Evolutionary conservation across 2,113 vertebrate genomes (phyloP).

Genomic region (Cygnus buccinator): DNA sequence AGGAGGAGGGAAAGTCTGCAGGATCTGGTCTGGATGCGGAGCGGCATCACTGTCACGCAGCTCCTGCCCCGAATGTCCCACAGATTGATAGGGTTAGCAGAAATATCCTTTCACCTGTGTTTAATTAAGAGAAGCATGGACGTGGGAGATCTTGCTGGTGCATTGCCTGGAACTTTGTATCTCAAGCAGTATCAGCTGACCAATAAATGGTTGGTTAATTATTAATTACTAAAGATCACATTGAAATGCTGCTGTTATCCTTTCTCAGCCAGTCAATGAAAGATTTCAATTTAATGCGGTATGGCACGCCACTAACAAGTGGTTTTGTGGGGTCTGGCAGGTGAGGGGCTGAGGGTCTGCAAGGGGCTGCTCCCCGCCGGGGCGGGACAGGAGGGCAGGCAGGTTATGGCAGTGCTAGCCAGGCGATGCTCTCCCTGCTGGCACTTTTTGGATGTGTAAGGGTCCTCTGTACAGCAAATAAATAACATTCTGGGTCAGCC

Average conservation of each 20-base stretch:
- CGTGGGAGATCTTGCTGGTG: not conserved
- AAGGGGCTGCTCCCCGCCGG: not conserved
- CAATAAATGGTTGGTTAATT: conserved; percentile 58
- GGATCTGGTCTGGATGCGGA: not conserved
- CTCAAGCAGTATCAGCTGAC: conserved; percentile 24
- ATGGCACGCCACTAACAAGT: not conserved
- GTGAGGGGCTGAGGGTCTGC: not conserved
- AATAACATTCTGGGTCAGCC: not conserved
- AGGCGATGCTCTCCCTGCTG: not conserved
- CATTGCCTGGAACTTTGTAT: not conserved
- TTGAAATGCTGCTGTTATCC: conserved; percentile 48
- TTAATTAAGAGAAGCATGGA: not conserved
- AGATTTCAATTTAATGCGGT: conserved; percentile 19
- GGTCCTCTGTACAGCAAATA: not conserved
- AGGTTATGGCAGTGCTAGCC: not conserved
- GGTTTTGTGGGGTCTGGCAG: not conserved
- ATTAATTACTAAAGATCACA: conserved; percentile 62
- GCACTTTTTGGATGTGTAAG: not conserved
- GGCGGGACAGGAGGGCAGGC: too few relatives aligned
- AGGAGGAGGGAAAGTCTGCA: not conserved
- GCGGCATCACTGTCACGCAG: rapidly evolving
- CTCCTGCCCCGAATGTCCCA: not conserved
- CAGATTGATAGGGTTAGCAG: not conserved
- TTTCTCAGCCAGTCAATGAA: not conserved
- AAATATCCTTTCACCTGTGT: not conserved